Evolutionary conservation across 2,113 vertebrate species (phyloP).

Genomic region (Upupa epops): DNA sequence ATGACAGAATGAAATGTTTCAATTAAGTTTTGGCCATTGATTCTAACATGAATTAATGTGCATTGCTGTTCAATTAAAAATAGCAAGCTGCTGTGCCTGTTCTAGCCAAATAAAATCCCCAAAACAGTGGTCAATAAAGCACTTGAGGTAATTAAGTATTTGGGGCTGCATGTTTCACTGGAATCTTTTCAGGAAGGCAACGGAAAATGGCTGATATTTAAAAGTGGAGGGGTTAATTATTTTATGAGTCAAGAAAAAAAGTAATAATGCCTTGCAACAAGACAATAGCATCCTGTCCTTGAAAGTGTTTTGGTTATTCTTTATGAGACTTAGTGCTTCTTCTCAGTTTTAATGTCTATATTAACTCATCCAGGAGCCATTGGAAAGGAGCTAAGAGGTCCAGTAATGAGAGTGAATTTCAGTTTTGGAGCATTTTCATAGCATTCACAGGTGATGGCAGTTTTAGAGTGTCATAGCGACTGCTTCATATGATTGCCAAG

Average conservation of each 20-base stretch:
- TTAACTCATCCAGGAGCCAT: background rate
- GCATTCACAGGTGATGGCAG: background rate
- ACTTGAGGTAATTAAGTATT: slow-evolving; percentile 52
- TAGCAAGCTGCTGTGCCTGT: slow-evolving; percentile 49
- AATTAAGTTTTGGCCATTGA: slow-evolving; percentile 55
- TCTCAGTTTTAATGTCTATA: background rate
- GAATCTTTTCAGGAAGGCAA: slow-evolving; percentile 4
- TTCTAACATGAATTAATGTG: slow-evolving; percentile 27
- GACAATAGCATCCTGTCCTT: background rate
- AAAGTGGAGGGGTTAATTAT: slow-evolving; percentile 7
- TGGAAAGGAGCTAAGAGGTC: background rate
- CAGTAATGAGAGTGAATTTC: background rate
- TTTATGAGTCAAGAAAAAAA: slow-evolving; percentile 23
- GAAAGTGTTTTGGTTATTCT: background rate
- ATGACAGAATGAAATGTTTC: slow-evolving; percentile 48
- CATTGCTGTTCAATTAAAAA: slow-evolving; percentile 66
- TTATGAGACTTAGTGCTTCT: background rate
- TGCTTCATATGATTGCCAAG: background rate
- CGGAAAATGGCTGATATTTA: slow-evolving; percentile 4
- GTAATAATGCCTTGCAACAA: background rate
- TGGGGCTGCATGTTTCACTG: background rate
- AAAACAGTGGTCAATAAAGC: slow-evolving; percentile 33
- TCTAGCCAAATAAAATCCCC: slow-evolving; percentile 34
- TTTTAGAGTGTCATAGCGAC: background rate
- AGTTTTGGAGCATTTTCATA: background rate